These are phyloP conservation scores for Plagodis pulveraria DNA, from an alignment of 2,888 invertebrate genomes.

Conservation along the genomic window DNA sequence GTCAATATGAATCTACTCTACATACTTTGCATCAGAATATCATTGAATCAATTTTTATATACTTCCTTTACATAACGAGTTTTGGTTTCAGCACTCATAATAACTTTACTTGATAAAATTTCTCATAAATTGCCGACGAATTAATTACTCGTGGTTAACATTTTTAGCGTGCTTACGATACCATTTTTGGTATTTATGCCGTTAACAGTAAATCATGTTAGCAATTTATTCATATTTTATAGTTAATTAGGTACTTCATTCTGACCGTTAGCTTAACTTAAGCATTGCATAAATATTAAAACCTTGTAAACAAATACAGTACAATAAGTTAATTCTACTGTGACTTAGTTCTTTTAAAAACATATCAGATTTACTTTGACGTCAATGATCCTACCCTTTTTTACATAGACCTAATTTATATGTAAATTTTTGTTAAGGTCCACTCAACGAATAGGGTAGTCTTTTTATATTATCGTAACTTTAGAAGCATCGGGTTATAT, in stretches of 20 bases:
- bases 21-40: no score
- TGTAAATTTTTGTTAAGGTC: no score
- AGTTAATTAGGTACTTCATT: constrained; percentile 5
- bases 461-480: no score
- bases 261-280: constrained; percentile 29
- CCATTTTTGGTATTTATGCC: constrained; percentile 11
- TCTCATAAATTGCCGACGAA: not conserved
- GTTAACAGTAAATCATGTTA: constrained; percentile 15
- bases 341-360: not conserved
- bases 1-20: no score
- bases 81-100: not conserved
- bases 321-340: no score
- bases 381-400: constrained; percentile 1
- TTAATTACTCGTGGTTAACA: constrained; percentile 6
- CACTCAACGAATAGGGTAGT: no score
- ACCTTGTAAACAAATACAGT: constrained; percentile 1
- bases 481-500: no score
- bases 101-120: not conserved
- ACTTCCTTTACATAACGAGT: not conserved
- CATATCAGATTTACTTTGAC: not conserved
- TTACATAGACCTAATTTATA: no score
- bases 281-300: constrained; percentile 5
- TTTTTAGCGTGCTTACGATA: constrained; percentile 14
- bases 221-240: constrained; percentile 5
- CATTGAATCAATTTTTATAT: no score